phyloP scores from a whole-genome alignment of 2,797 vertebrate genomes.

The Iguana delicatissima region DNA sequence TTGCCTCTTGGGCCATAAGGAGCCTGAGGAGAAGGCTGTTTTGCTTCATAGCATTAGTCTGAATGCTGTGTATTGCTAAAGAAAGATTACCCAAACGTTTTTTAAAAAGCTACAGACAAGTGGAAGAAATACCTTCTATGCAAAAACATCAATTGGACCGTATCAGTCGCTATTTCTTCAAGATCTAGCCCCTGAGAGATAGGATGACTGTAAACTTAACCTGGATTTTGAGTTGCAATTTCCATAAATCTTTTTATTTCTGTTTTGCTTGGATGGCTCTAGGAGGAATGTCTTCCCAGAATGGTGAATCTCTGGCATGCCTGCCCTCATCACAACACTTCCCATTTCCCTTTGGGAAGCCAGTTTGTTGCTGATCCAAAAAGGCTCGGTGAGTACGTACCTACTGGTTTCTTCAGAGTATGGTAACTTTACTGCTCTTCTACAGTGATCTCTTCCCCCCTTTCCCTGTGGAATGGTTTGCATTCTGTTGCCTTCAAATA shows the following conservation, averaged over 20 bases:
- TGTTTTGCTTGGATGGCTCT: background rate
- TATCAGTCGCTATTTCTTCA: background rate
- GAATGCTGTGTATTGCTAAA: background rate
- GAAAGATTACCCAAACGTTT: background rate
- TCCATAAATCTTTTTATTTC: background rate
- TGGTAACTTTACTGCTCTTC: background rate
- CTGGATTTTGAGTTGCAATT: background rate
- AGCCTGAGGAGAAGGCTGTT: too few species aligned
- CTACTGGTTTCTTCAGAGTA: background rate
- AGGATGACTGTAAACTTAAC: background rate
- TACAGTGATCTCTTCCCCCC: background rate
- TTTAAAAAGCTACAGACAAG: background rate
- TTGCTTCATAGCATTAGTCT: background rate
- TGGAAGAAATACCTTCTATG: background rate
- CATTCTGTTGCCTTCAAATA: background rate
- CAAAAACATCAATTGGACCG: background rate
- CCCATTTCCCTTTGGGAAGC: background rate
- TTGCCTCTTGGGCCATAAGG: background rate
- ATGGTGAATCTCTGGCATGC: background rate
- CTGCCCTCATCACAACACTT: too few species aligned
- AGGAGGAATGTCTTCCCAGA: background rate
- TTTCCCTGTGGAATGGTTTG: background rate
- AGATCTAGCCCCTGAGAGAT: background rate
- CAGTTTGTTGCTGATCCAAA: background rate
- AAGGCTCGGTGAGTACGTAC: constrained; percentile 29